Evolutionary conservation across 1,140 invertebrate species (phyloP).

Genomic region (Hycleus phaleratus): DNA sequence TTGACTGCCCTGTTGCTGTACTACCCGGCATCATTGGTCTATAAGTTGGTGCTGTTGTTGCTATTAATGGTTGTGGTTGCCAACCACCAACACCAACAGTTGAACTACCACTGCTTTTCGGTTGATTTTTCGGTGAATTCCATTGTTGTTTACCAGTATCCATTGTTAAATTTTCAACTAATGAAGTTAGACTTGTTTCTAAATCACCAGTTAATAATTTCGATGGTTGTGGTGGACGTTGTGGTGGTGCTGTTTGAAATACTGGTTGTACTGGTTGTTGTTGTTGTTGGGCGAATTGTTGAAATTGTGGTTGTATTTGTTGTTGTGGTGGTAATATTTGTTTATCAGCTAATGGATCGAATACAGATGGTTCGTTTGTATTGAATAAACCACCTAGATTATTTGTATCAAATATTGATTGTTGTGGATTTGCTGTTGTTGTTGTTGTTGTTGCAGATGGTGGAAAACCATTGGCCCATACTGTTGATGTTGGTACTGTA

Average conservation of each 20-base stretch:
- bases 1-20: slow-evolving; percentile 14
- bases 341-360: slow-evolving; percentile 56
- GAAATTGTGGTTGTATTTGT: slow-evolving; percentile 24
- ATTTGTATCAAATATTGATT: slow-evolving; percentile 34
- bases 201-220: slow-evolving; percentile 84
- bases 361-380: slow-evolving; percentile 42
- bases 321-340: slow-evolving; percentile 38
- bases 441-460: slow-evolving; percentile 13
- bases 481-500: slow-evolving; percentile 41
- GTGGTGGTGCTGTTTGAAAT: slow-evolving; percentile 46
- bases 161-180: slow-evolving; percentile 88
- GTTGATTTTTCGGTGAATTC: slow-evolving; percentile 82
- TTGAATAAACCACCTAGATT: slow-evolving; percentile 32
- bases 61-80: slow-evolving; percentile 77
- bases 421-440: slow-evolving; percentile 9
- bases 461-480: slow-evolving; percentile 24
- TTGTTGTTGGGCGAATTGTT: slow-evolving; percentile 25
- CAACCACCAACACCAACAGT: slow-evolving; percentile 54
- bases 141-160: slow-evolving; percentile 70
- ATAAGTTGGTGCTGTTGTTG: slow-evolving; percentile 71
- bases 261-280: slow-evolving; percentile 49
- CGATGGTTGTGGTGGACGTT: slow-evolving; percentile 44
- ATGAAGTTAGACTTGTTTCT: slow-evolving; percentile 80
- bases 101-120: slow-evolving; percentile 39
- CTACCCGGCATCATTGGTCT: slow-evolving; percentile 59